Conservation (phyloP, 2,113 vertebrate genomes). For the Actinemys pallida region DNA sequence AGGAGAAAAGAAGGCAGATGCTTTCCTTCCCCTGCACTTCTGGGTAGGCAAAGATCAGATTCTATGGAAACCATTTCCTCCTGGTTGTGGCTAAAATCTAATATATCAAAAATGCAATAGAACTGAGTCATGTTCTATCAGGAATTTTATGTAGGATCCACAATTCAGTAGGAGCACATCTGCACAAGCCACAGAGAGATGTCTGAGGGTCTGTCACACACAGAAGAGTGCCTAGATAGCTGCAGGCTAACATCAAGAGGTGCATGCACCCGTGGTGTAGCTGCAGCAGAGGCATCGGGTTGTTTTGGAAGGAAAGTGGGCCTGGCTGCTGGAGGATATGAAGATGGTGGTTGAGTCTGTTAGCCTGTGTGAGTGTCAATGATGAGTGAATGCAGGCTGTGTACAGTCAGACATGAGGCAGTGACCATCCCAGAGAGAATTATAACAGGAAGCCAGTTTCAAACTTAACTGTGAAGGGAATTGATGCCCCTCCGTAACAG, state of each 20-base stretch:
- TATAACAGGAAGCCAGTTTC: background rate
- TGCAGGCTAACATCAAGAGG: background rate
- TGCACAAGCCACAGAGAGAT: background rate
- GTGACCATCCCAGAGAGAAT: background rate
- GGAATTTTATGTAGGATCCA: background rate
- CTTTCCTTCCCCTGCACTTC: background rate
- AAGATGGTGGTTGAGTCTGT: background rate
- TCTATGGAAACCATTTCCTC: slow-evolving; percentile 5
- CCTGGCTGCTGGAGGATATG: background rate
- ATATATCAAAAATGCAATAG: fast-evolving
- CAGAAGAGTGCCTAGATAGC: background rate
- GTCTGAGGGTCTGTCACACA: background rate
- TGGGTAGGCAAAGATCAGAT: background rate
- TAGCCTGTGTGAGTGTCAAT: background rate
- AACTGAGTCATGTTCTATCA: background rate
- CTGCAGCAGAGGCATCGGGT: background rate
- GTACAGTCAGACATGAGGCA: background rate
- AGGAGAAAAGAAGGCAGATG: background rate
- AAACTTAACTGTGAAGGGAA: no score
- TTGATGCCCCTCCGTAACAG: background rate
- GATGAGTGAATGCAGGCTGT: background rate
- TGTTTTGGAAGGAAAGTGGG: background rate
- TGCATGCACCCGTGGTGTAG: background rate
- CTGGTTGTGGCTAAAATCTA: background rate
- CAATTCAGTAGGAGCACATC: background rate